phyloP scores from a whole-genome alignment of 2,113 vertebrate genomes.

The Spheniscus mendiculus region DNA sequence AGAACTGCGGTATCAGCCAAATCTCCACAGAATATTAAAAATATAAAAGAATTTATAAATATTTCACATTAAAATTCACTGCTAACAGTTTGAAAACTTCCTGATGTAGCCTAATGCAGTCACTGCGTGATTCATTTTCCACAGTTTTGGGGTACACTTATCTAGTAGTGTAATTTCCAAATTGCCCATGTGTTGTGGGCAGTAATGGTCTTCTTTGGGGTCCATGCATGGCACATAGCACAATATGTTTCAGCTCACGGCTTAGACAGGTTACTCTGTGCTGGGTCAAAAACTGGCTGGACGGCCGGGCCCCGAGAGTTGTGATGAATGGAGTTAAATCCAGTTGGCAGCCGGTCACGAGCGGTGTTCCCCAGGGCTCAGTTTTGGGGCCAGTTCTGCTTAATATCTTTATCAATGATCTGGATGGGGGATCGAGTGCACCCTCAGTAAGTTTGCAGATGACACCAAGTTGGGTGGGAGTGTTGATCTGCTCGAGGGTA shows the following conservation, averaged over 20 bases:
- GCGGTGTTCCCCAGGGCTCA: no score
- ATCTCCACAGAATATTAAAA: neutral
- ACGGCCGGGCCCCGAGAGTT: no score
- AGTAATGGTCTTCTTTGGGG: neutral
- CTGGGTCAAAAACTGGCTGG: no score
- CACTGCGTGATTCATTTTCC: neutral
- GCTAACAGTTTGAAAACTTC: neutral
- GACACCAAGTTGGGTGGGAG: no score
- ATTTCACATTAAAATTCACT: neutral
- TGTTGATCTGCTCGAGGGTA: no score
- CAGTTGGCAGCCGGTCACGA: no score
- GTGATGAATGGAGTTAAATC: no score
- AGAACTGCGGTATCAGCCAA: neutral
- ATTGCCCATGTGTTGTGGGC: neutral
- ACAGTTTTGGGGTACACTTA: neutral
- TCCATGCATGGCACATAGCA: rapidly evolving
- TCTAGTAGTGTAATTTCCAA: neutral
- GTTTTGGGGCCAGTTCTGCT: no score
- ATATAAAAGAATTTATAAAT: neutral
- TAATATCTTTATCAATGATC: no score
- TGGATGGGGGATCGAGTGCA: no score
- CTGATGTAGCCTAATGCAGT: neutral
- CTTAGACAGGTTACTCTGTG: no score
- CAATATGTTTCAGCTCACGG: neutral
- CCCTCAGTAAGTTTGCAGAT: no score